These are phyloP conservation scores for Eilema sororculum DNA, from an alignment of 2,888 invertebrate species.

Conservation along the genomic window DNA sequence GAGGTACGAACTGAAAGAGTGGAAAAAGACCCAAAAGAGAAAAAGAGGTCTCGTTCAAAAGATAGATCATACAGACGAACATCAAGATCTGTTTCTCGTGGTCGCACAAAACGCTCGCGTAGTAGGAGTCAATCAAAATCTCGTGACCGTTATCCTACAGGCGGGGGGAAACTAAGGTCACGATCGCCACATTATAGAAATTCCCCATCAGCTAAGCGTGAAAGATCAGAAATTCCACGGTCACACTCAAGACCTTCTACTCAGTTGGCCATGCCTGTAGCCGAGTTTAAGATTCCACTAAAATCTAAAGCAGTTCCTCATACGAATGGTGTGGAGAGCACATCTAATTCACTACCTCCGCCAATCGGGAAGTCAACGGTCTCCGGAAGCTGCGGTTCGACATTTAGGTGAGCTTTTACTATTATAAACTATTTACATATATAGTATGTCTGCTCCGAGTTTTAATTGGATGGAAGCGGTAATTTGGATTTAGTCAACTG, in stretches of 20 bases:
- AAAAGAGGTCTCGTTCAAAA: conserved; percentile 68
- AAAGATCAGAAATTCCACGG: conserved; percentile 54
- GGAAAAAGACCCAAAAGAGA: conserved; percentile 63
- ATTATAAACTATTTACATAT: too few relatives aligned
- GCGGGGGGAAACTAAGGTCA: conserved; percentile 79
- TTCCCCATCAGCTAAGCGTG: conserved; percentile 59
- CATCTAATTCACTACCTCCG: conserved; percentile 65
- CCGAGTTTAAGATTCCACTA: conserved; percentile 66
- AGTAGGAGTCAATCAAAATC: conserved; percentile 72
- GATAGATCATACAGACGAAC: conserved; percentile 72
- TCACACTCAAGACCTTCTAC: conserved; percentile 60
- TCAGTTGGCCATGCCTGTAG: conserved; percentile 29
- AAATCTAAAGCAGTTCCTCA: conserved; percentile 63
- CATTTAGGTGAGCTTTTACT: conserved; percentile 66
- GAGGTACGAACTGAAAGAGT: conserved; percentile 50
- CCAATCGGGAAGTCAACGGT: conserved; percentile 75
- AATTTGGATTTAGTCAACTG: too few relatives aligned
- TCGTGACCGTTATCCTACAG: conserved; percentile 70
- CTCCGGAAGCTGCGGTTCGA: conserved; percentile 80
- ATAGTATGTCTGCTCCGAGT: too few relatives aligned
- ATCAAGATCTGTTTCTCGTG: conserved; percentile 70
- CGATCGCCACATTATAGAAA: conserved; percentile 65
- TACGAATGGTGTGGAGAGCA: conserved; percentile 53
- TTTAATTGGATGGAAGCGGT: too few relatives aligned
- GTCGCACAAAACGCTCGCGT: conserved; percentile 67